A percentile compares a stretch with the other conserved stretches of the same genome.
Evolutionary conservation across 2,888 invertebrate genomes (phyloP).

Genomic region (Xanthia togata): DNA sequence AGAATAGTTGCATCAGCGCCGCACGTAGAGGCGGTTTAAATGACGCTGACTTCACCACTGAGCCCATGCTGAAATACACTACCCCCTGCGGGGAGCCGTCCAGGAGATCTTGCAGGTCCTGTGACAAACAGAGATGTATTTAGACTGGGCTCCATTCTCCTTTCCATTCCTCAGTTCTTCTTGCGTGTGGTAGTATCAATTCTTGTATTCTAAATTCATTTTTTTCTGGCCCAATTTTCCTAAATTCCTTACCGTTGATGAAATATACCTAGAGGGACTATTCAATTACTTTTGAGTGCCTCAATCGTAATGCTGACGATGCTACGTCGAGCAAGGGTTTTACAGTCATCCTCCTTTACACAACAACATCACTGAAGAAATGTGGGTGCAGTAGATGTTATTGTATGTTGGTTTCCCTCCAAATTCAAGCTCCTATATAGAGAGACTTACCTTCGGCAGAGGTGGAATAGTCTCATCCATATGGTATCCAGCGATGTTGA

Average conservation of each 20-base stretch:
- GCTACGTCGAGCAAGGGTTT: no score
- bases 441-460: constrained; percentile 76
- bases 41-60: constrained; percentile 74
- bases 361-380: neutral
- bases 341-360: no score
- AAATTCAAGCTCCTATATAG: neutral
- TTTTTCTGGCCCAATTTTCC: neutral
- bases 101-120: constrained; percentile 81
- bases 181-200: neutral
- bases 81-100: constrained; percentile 78
- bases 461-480: constrained; percentile 73
- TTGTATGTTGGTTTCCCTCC: neutral
- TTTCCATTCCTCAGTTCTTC: neutral
- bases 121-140: neutral
- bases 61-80: constrained; percentile 85
- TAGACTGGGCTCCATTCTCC: no score
- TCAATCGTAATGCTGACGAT: neutral
- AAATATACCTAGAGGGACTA: no score
- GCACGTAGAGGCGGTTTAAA: constrained; percentile 67
- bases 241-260: neutral
- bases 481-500: constrained; percentile 80
- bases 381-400: neutral
- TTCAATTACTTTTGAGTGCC: no score
- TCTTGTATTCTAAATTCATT: neutral
- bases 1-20: constrained; percentile 71